Conservation (phyloP, 2,113 vertebrate species). For the Pipra filicauda region DNA sequence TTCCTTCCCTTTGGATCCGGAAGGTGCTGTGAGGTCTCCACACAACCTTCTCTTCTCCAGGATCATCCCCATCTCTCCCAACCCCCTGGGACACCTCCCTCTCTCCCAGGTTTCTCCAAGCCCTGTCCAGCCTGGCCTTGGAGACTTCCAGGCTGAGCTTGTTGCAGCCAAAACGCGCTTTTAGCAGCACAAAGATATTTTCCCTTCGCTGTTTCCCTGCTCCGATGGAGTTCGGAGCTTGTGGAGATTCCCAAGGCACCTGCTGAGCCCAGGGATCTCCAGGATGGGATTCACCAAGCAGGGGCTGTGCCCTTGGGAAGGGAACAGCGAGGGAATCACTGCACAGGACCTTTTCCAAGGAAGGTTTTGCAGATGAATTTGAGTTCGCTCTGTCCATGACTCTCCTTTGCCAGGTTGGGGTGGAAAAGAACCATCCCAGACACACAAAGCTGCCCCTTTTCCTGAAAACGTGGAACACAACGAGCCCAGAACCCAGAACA, state of each 20-base stretch:
- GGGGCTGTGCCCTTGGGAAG: background rate
- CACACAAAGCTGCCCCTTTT: background rate
- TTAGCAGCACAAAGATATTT: fast-evolving
- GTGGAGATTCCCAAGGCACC: fast-evolving
- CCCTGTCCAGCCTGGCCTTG: background rate
- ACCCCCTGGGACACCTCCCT: background rate
- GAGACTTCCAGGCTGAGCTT: background rate
- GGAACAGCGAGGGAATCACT: background rate
- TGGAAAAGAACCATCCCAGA: background rate
- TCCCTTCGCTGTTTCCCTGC: background rate
- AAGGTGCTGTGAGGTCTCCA: too few relatives aligned
- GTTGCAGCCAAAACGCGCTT: fast-evolving
- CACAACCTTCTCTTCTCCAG: background rate
- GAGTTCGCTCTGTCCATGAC: background rate
- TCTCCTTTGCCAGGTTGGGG: background rate
- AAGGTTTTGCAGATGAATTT: background rate
- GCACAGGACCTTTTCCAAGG: background rate
- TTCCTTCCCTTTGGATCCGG: too few relatives aligned
- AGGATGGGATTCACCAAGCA: background rate
- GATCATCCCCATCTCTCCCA: background rate
- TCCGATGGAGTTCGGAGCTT: fast-evolving
- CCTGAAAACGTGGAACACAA: fast-evolving
- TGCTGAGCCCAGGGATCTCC: fast-evolving
- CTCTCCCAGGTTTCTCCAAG: background rate
- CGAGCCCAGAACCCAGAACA: background rate